Base-by-base conservation (phyloP, 2,797 vertebrate genomes). In the Sitta carolinensis region DNA sequence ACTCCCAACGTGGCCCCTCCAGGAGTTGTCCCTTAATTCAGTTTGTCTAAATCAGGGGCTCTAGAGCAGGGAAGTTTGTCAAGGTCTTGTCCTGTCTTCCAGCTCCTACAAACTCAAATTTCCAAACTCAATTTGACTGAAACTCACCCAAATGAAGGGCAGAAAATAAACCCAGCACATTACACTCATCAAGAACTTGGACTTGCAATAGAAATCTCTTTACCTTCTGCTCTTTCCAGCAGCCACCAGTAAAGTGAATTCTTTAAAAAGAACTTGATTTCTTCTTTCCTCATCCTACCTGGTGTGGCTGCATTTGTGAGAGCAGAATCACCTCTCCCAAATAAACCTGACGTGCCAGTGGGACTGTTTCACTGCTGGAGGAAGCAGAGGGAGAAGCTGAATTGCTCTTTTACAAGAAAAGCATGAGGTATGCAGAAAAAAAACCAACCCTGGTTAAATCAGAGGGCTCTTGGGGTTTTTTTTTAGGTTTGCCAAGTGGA, bases 341-440 rank as follows among this genome's bases (percentile, higher is more conserved):
- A 51, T 4, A 51, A 83, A 70, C 7, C 70, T 48, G 55, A 8
- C 18, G 2, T 1, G 23, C 9, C 36, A 54, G 6, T 9, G 78
- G 78, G 32, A 9, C 27, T 25, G 16, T 21, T 25, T 22, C 50
- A n/a, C 75, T 23, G 57, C 30, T 81, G 61, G 34, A 14, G 42
- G 84, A 66, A 88, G 75, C 50, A 94, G 59, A 36, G 15, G 48
- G 72, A 92, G 55, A 89, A 91, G 32, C 27, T 75, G 57, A 82
- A 50, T 7, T 52, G 79, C 32, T 96, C 51, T 25, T 81, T 67
- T 64, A 12, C 94, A 94, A 92, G 23, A 85, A 89, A 68, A 87
- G 57, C 82, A 74, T 4, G 52, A 87, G 79, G 48, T 38, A 51
- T 29, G 25, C 12, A 90, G 43, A 48, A 26, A 58, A 51, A 69